Percentiles rank a stretch among this genome's conserved stretches.
Conservation (phyloP, 1,140 invertebrate species). For the Dreissena polymorpha region DNA sequence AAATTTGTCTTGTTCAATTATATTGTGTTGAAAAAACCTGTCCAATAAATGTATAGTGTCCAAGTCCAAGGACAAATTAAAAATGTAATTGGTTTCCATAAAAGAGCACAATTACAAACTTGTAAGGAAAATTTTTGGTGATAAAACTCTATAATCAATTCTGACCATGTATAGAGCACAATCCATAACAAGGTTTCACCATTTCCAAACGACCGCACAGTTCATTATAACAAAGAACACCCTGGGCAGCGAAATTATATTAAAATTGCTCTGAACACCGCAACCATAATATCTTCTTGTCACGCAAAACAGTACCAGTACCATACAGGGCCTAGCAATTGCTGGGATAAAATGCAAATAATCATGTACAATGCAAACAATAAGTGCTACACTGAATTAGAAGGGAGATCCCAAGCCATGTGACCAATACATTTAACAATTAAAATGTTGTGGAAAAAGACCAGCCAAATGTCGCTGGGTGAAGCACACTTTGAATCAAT, state of each 20-base stretch:
- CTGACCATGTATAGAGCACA: not conserved
- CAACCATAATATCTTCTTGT: constrained; percentile 11
- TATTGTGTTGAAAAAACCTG: too few relatives aligned
- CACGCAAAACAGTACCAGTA: constrained; percentile 14
- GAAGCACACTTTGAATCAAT: not conserved
- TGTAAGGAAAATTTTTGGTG: not conserved
- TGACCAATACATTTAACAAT: constrained; percentile 9
- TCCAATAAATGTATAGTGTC: too few relatives aligned
- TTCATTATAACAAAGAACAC: not conserved
- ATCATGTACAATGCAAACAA: constrained; percentile 28
- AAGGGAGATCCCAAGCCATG: not conserved
- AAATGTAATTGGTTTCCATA: too few relatives aligned
- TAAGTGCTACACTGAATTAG: constrained; percentile 10
- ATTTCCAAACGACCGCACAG: not conserved
- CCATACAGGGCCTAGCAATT: not conserved
- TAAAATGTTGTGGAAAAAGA: not conserved
- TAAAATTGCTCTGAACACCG: not conserved
- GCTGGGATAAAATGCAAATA: constrained; percentile 5
- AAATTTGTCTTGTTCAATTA: too few relatives aligned
- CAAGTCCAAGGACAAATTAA: too few relatives aligned
- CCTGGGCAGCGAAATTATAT: constrained; percentile 25
- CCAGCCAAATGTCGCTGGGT: not conserved
- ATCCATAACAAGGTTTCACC: not conserved
- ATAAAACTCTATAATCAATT: not conserved
- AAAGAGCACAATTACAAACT: too few relatives aligned